phyloP scores from a whole-genome alignment of 2,888 invertebrate genomes.

The Fabriciana adippe region DNA sequence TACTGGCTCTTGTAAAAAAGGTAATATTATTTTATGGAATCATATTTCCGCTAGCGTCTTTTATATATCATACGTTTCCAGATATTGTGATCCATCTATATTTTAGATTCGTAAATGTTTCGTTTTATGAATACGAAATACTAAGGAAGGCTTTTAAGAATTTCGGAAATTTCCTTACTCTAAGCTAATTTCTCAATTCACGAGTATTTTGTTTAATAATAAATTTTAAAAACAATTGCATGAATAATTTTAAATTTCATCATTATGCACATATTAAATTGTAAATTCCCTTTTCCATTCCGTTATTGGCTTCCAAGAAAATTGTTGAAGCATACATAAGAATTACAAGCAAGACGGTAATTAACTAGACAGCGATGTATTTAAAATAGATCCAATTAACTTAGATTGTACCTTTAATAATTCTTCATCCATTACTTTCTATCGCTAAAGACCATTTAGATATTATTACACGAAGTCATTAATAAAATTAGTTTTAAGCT shows the following conservation, averaged over 20 bases:
- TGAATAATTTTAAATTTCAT: background rate
- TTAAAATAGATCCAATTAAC: background rate
- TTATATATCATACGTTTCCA: too few species aligned
- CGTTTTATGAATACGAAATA: too few species aligned
- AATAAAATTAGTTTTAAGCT: too few species aligned
- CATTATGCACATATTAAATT: background rate
- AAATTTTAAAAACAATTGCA: background rate
- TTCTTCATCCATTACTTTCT: too few species aligned
- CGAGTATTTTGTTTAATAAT: background rate
- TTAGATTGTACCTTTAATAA: background rate
- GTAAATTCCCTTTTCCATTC: background rate
- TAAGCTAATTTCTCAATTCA: background rate
- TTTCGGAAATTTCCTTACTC: background rate
- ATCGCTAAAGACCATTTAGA: too few species aligned
- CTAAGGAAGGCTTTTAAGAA: too few species aligned
- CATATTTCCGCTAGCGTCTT: too few species aligned
- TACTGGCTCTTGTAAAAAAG: too few species aligned
- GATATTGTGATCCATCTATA: too few species aligned
- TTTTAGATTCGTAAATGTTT: too few species aligned
- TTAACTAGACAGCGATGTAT: background rate
- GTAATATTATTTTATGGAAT: too few species aligned
- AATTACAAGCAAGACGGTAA: conserved; percentile 3
- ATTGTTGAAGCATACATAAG: conserved; percentile 1
- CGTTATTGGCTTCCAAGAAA: background rate
- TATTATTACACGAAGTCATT: too few species aligned